phyloP scores from a whole-genome alignment of 2,797 vertebrate genomes.

The Sebastes wilsoni region DNA sequence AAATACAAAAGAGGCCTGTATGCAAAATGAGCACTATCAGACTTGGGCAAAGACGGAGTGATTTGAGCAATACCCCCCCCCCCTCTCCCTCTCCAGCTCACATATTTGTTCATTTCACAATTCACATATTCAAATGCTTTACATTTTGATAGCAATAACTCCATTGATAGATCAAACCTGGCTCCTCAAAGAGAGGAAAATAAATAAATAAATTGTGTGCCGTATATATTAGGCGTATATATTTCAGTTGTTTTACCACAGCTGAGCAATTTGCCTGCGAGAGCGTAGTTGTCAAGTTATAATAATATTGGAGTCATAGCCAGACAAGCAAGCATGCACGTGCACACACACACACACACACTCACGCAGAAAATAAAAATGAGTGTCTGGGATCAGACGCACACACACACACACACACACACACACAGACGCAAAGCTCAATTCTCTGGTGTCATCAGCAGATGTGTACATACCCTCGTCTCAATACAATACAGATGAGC shows the following conservation, averaged over 20 bases:
- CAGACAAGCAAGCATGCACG: slow-evolving; percentile 17
- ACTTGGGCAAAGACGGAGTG: slow-evolving; percentile 63
- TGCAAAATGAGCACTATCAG: slow-evolving; percentile 48
- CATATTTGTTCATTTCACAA: slow-evolving; percentile 58
- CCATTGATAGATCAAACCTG: slow-evolving; percentile 53
- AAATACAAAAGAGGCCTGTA: slow-evolving; percentile 31
- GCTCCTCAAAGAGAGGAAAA: slow-evolving; percentile 9
- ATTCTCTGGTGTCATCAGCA: slow-evolving; percentile 81
- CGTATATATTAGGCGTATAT: slow-evolving; percentile 27
- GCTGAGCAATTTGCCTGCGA: slow-evolving; percentile 65
- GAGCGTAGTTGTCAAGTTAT: slow-evolving; percentile 60
- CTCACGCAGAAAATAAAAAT: background rate
- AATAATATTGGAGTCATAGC: slow-evolving; percentile 40
- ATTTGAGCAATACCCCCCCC: slow-evolving; percentile 46
- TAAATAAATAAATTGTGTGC: slow-evolving; percentile 14
- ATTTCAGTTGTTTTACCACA: slow-evolving; percentile 71
- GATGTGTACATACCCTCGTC: slow-evolving; percentile 77
- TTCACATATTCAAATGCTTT: slow-evolving; percentile 61
- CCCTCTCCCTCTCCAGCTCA: background rate
- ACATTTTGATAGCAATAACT: slow-evolving; percentile 72
- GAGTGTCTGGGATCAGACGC: slow-evolving; percentile 1
- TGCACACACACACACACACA: background rate
- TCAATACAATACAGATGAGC: slow-evolving; percentile 79
- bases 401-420: slow-evolving; percentile 24
- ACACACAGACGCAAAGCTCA: slow-evolving; percentile 38